Evolutionary conservation across 2,113 vertebrate genomes (phyloP), one percentile per base, ranked within the genome.

Genomic region (Oryzias woworae): DNA sequence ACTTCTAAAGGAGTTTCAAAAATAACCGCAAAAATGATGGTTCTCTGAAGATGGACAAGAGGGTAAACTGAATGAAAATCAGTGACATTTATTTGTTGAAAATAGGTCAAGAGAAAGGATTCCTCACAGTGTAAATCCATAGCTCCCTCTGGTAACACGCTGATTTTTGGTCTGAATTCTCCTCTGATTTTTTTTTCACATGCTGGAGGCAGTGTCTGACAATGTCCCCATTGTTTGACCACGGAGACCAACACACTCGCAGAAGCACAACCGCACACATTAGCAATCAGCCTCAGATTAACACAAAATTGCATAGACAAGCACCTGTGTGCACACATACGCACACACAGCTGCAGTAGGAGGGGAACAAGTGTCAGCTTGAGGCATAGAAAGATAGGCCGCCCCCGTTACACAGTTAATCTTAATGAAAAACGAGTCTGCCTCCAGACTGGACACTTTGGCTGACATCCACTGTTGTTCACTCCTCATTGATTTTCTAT

Each of bases 341-440:
- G 14, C 46, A 65, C 66, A 57, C 69, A 70, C 14, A 20, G 24
- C 42, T 62, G 73, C 62, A 80, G 69, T 62, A 77, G 77, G 68
- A 78, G 79, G 81, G 66, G 70, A 77, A 82, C 68, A 85, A 88
- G 83, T 85, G 75, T 85, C 80, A 81, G 76, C 85, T 85, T 83
- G 81, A 87, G 82, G 87, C 84, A 74, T 13, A 75, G 86, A 82
- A 62, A 86, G 81, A 90, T 85, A 87, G 83, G 75, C 72, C 79
- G 68, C 83, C 86, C 75, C 75, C 61, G 71, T 79, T 79, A 78
- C 81, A 76, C 79, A 80, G 78, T 87, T 87, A 85, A 90, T 90
- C 89, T 87, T 84, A 87, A 90, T 89, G 77, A 88, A 88, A 88
- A 87, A 89, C 65, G 73, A 84, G 73, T 82, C 66, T 83, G 81